phyloP scores from a whole-genome alignment of 2,113 vertebrate species.

The Aythya baeri region DNA sequence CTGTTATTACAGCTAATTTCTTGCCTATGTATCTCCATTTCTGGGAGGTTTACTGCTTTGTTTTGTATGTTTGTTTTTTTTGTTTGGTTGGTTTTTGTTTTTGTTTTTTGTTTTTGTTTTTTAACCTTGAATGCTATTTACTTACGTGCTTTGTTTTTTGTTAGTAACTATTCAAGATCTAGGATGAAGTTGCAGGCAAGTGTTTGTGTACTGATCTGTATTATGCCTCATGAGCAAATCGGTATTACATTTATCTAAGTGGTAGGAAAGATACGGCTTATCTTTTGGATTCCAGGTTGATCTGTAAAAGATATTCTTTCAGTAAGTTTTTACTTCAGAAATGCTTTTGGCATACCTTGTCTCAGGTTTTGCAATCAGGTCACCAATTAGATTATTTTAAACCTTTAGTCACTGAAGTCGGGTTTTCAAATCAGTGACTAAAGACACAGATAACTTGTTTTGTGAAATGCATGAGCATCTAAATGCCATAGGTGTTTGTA shows the following conservation, averaged over 20 bases:
- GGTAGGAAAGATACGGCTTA: not conserved
- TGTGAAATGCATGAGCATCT: not conserved
- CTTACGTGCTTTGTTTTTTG: not conserved
- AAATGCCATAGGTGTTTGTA: not conserved
- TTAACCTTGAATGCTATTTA: not conserved
- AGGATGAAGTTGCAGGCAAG: not conserved
- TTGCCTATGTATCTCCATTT: fast-evolving
- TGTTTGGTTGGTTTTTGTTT: not conserved
- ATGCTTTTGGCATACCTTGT: not conserved
- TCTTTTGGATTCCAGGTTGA: not conserved
- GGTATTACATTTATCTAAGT: not conserved
- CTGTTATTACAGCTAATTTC: not conserved
- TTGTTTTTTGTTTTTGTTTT: not conserved
- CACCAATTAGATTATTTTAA: not conserved
- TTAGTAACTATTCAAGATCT: not conserved
- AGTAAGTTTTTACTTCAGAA: not conserved
- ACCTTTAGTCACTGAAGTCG: not conserved
- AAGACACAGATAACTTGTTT: not conserved
- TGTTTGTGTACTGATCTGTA: not conserved
- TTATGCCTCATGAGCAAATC: not conserved
- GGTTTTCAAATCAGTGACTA: not conserved
- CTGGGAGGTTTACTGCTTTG: too few relatives aligned
- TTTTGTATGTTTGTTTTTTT: not conserved
- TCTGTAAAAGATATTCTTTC: not conserved
- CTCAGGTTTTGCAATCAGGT: not conserved